A percentile compares a stretch with the other conserved stretches of the same genome.
phyloP scores from a whole-genome alignment of 2,797 vertebrate species.

The Ciconia nigra region DNA sequence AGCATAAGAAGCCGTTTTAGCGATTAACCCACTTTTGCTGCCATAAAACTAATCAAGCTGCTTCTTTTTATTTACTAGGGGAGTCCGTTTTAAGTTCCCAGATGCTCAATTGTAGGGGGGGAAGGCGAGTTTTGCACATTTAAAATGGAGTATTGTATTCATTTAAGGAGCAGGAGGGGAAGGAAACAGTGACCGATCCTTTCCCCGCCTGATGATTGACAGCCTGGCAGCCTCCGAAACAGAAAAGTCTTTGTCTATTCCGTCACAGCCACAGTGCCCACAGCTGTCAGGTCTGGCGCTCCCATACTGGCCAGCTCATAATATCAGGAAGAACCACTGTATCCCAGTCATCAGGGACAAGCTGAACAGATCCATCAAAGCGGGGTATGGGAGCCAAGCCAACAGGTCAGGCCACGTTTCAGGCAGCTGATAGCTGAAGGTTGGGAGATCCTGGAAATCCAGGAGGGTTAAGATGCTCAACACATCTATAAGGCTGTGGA shows the following conservation, averaged over 20 bases:
- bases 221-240: not conserved
- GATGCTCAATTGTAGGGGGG: not conserved
- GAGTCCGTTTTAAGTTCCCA: not conserved
- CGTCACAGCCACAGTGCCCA: not conserved
- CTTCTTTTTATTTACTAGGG: not conserved
- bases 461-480: not conserved
- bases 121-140: not conserved
- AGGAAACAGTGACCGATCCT: not conserved
- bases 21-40: slow-evolving; percentile 27
- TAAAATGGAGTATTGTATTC: slow-evolving; percentile 28
- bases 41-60: slow-evolving; percentile 19
- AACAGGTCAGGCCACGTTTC: not conserved
- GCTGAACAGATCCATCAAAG: not conserved
- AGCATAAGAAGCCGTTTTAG: slow-evolving; percentile 6
- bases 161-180: not conserved
- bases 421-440: not conserved
- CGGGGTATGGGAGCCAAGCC: rapidly evolving
- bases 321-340: not conserved
- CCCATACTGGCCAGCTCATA: not conserved
- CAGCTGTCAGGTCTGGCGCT: not conserved
- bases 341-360: not conserved
- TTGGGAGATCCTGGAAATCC: not conserved
- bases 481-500: not conserved
- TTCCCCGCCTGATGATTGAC: not conserved
- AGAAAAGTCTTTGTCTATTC: slow-evolving; percentile 37